Conservation (phyloP, 2,113 vertebrate species). For the Scytalopus superciliaris region DNA sequence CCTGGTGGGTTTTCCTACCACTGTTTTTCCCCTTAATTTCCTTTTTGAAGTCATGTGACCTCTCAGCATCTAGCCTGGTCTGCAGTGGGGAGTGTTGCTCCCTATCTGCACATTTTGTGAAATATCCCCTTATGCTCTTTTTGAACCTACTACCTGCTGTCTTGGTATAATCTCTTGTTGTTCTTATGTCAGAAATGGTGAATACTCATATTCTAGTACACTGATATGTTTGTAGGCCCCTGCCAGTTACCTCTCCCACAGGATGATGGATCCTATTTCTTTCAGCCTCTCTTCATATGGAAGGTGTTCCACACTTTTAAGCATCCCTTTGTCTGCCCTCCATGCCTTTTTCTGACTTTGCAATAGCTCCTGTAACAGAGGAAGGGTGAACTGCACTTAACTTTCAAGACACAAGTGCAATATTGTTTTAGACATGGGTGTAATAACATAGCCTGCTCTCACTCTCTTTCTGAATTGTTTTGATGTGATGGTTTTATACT, state of each 20-base stretch:
- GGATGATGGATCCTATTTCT: not conserved
- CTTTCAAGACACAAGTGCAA: not conserved
- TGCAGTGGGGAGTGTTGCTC: fast-evolving
- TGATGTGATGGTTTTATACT: not conserved
- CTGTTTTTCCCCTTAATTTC: not conserved
- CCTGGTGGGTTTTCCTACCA: not conserved
- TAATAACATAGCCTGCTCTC: not conserved
- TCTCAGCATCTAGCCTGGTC: not conserved
- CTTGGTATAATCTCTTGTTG: not conserved
- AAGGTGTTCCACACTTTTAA: not conserved
- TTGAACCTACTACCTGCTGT: not conserved
- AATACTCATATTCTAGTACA: not conserved
- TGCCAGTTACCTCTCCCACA: not conserved
- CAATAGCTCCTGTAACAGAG: not conserved
- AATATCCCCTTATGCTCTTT: not conserved
- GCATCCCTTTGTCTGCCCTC: not conserved
- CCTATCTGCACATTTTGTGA: not conserved
- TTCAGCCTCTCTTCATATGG: not conserved
- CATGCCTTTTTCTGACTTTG: not conserved
- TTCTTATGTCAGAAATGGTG: not conserved
- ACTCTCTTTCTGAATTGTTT: not conserved
- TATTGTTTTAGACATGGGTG: not conserved
- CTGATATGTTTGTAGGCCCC: not conserved
- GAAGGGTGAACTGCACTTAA: not conserved
- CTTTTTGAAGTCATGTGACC: not conserved